A percentile compares a stretch with the other conserved stretches of the same genome.
phyloP scores from a whole-genome alignment of 2,797 vertebrate genomes.

The Protosalanx chinensis region DNA sequence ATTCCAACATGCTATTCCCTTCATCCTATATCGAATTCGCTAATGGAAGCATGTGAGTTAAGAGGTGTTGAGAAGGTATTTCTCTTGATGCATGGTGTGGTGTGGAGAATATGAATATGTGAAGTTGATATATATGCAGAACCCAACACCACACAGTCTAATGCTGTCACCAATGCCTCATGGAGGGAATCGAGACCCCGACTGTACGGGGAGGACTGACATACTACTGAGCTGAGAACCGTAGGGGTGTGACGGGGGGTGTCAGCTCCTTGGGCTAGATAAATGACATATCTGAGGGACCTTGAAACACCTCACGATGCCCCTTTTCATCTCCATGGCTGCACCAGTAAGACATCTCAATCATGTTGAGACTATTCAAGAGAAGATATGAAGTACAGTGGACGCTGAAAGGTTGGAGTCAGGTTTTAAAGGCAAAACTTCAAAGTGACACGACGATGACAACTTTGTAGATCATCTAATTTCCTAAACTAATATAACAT shows the following conservation, averaged over 20 bases:
- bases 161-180: slow-evolving; percentile 17
- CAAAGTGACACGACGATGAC: too few species aligned
- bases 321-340: not conserved
- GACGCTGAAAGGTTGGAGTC: too few species aligned
- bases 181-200: slow-evolving; percentile 18
- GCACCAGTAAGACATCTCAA: slow-evolving; percentile 9
- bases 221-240: slow-evolving; percentile 18
- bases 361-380: not conserved
- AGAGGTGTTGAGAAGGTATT: not conserved
- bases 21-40: not conserved
- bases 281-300: slow-evolving; percentile 31
- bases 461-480: too few species aligned
- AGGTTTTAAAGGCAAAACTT: too few species aligned
- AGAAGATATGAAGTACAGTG: not conserved
- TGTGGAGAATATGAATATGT: not conserved
- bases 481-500: too few species aligned
- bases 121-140: slow-evolving; percentile 27
- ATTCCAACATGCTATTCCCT: too few species aligned
- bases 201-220: slow-evolving; percentile 21
- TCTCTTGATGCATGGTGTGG: not conserved
- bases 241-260: slow-evolving; percentile 10
- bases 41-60: not conserved
- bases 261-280: slow-evolving; percentile 26
- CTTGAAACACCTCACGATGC: not conserved
- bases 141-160: slow-evolving; percentile 19